These are phyloP conservation scores for Philaenus spumarius DNA, from an alignment of 1,140 invertebrate species.

Conservation along the genomic window DNA sequence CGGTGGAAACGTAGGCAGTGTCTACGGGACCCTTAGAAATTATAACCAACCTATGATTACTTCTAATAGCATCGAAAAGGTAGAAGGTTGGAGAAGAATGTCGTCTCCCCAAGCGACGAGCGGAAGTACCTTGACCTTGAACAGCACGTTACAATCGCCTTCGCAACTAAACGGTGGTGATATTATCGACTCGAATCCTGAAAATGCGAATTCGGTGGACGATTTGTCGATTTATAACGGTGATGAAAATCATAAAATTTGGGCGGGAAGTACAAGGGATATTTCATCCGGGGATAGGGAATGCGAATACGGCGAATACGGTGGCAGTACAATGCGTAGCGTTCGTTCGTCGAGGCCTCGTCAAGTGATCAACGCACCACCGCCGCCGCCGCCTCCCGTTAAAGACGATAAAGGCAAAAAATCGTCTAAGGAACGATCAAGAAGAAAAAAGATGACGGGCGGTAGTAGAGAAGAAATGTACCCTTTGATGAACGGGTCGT, in stretches of 20 bases:
- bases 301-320: constrained; percentile 63
- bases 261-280: constrained; percentile 67
- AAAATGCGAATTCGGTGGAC: constrained; percentile 49
- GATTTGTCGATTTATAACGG: constrained; percentile 76
- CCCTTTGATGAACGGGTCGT: constrained; percentile 40
- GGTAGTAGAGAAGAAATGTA: constrained; percentile 45
- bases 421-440: constrained; percentile 26
- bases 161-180: constrained; percentile 32
- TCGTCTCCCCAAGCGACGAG: constrained; percentile 37
- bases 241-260: constrained; percentile 90
- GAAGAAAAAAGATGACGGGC: constrained; percentile 32
- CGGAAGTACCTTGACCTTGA: constrained; percentile 50
- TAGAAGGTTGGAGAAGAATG: constrained; percentile 46
- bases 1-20: constrained; percentile 40
- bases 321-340: constrained; percentile 56
- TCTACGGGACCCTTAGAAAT: constrained; percentile 43
- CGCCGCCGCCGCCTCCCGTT: constrained; percentile 64
- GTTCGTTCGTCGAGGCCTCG: constrained; percentile 68
- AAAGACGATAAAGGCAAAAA: constrained; percentile 50
- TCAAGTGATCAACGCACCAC: constrained; percentile 67
- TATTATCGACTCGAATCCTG: constrained; percentile 40
- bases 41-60: constrained; percentile 31
- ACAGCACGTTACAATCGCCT: constrained; percentile 39
- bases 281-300: constrained; percentile 53
- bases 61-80: constrained; percentile 36